Conservation (phyloP, 2,888 invertebrate species). For the Ariolimax columbianus region DNA sequence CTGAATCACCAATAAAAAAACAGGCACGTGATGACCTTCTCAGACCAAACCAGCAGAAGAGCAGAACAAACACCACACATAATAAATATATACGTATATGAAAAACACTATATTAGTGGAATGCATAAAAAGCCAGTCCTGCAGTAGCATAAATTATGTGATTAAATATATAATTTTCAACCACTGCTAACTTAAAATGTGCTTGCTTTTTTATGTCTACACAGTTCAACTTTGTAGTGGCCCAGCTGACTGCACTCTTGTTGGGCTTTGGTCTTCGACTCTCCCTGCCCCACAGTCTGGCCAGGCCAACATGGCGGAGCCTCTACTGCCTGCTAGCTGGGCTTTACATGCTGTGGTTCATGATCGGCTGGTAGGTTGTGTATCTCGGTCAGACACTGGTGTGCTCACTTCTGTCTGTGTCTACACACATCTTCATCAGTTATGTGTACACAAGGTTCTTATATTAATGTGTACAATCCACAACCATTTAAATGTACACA, state of each 20-base stretch:
- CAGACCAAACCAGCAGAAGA: no score
- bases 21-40: no score
- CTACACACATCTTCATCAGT: neutral
- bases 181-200: neutral
- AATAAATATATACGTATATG: no score
- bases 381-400: neutral
- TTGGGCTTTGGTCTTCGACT: slow-evolving; percentile 40
- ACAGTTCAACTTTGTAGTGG: slow-evolving; percentile 48
- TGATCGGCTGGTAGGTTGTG: slow-evolving; percentile 44
- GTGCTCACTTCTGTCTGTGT: neutral
- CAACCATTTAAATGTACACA: no score
- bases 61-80: no score
- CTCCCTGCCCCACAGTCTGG: slow-evolving; percentile 32
- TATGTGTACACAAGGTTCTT: neutral
- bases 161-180: no score
- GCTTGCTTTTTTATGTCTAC: neutral
- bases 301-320: slow-evolving; percentile 31
- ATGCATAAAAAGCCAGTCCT: no score
- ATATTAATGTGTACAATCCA: neutral
- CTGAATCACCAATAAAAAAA: no score
- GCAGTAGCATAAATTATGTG: no score
- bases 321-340: slow-evolving; percentile 39
- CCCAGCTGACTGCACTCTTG: slow-evolving; percentile 33
- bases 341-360: slow-evolving; percentile 29
- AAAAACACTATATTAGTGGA: no score